Conservation (phyloP, 2,113 vertebrate species). For the Chamaea fasciata region DNA sequence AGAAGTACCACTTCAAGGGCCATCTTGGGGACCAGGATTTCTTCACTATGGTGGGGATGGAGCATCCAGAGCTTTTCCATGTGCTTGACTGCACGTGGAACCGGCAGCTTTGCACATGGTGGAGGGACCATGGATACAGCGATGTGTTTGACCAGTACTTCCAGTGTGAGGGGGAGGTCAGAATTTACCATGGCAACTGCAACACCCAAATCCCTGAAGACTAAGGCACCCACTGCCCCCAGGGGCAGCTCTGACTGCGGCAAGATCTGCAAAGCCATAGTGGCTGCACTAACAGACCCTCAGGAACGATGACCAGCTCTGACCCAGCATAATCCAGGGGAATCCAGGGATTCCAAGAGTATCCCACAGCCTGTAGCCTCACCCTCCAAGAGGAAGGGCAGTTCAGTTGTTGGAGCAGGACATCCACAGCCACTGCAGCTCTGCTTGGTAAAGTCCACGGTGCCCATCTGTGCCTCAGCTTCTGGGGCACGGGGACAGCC, state of each 20-base stretch:
- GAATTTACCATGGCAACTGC: conserved; percentile 95
- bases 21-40: conserved; percentile 98
- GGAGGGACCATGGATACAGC: conserved; percentile 90
- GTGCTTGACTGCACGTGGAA: conserved; percentile 91
- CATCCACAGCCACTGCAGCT: neutral
- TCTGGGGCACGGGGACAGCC: neutral
- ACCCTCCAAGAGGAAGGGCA: neutral
- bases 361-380: neutral
- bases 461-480: neutral
- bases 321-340: neutral
- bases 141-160: conserved; percentile 91
- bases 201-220: conserved; percentile 88
- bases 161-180: conserved; percentile 83
- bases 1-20: conserved; percentile 90
- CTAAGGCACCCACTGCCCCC: neutral
- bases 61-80: conserved; percentile 89
- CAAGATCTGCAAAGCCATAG: neutral
- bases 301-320: neutral
- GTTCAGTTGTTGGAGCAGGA: neutral
- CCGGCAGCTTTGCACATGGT: conserved; percentile 96
- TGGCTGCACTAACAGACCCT: neutral
- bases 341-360: neutral
- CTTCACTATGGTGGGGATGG: conserved; percentile 97
- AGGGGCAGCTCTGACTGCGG: neutral
- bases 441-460: neutral